Base-by-base conservation (phyloP, 1,140 invertebrate species). In the Trachelipus rathkii region DNA sequence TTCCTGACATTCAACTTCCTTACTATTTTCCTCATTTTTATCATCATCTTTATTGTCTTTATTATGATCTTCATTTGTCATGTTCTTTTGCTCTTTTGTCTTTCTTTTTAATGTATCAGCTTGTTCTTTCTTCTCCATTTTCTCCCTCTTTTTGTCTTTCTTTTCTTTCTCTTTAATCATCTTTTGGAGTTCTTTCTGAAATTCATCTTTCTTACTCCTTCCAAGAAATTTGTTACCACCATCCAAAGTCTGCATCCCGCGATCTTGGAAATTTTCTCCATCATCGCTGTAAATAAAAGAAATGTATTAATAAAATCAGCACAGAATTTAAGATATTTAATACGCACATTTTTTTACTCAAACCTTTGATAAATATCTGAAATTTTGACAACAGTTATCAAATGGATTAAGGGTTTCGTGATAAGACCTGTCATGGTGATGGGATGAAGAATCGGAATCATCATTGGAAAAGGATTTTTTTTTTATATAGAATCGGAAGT, bases 81-180 rank as follows among this genome's bases (percentile, higher is more conserved):
- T 15, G 50, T 60, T 19, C 11, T 60, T 60, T 60, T 19, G 19
- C 50, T 13, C 19, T 13, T 8, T 15, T 8, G 50, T 8, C 8
- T 60, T 19, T 15, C 50, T 13, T 8, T 13, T 60, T 15, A 60
- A 8, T 3, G 50, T 60, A 13, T 15, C 50, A 19, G 50, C 50
- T 19, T 60, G 50, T 60, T 60, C 50, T 60, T 60, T 60, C 19
- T 60, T 60, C 19, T 60, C 50, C 8, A 15, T 13, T 60, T 60
- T 60, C 19, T 60, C 50, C 11, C 50, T 13, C 8, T 60, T 60
- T 8, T 60, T 60, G 19, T 60, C 50, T 60, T 19, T 13, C 19
- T 60, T 60, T 19, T 60, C 50, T 19, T 60, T 60, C 8, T 60
- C 50, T 60, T 60, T 60, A 15, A 60, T 60, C 50, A 60, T 60